Evolutionary conservation across 2,113 vertebrate species (phyloP), one percentile per base, ranked within the genome.

Genomic region (Fregetta grallaria): DNA sequence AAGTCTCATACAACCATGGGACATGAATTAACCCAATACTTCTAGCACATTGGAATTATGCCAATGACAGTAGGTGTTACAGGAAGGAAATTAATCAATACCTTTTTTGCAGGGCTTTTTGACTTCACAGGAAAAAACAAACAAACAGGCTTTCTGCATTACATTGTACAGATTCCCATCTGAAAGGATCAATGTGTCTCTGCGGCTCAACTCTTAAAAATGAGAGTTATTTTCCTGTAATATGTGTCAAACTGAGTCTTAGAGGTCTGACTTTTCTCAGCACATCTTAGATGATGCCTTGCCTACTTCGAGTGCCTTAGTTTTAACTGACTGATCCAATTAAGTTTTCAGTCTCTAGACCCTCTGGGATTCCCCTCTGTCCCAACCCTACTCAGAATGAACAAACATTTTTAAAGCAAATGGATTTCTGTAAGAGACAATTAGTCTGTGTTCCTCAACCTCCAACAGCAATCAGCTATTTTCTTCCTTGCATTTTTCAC

Each of bases 181-280:
- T 27, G 45, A 77, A 76, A 72, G 25, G 26, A 91, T 76, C 53
- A 83, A 22, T 38, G 36, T 1, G 17, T 36, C 25, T n/a, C 67
- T 73, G 19, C n/a, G 18, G 36, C 13, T 66, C 30, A 56, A 7
- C 25, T 66, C 40, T 29, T 40, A 56, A 70, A 90, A 75, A 62
- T 20, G 2, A 50, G 27, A 81, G 45, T 10, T 81, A 34, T 82
- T 76, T 93, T 83, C 66, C 58, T 81, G 32, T 14, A 78, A 27
- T 11, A 63, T 0, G 0, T 45, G 58, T 76, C 74, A 88, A 61
- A 7, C 16, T 27, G 8, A 47, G 20, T 15, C 47, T 76, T 30
- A 10, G 7, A 52, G 20, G 16, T 61, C 40, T 15, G 34, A 36
- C 25, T n/a, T 49, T 55, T 59, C 52, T 76, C 23, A 85, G 42